These are phyloP conservation scores for Hyposoter dolosus DNA, from an alignment of 2,888 invertebrate species.

Conservation along the genomic window DNA sequence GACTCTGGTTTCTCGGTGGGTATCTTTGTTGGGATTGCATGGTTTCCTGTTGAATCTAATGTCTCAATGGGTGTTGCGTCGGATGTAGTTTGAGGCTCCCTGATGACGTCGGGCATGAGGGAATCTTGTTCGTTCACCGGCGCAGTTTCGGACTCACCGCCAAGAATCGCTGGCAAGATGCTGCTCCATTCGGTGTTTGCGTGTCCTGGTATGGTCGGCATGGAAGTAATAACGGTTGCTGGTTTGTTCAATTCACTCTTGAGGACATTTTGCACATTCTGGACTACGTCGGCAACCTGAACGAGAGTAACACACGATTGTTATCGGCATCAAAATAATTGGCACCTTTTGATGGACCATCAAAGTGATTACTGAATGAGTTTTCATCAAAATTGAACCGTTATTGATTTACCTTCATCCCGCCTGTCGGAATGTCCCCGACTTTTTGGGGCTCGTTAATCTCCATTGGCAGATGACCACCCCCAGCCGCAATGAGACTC, in stretches of 20 bases:
- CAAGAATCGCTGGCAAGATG: conserved; percentile 92
- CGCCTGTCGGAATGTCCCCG: conserved; percentile 74
- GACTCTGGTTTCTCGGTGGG: conserved; percentile 35
- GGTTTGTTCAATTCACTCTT: conserved; percentile 90
- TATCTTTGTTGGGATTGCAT: conserved; percentile 15
- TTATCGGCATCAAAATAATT: not conserved
- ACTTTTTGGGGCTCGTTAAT: conserved; percentile 78
- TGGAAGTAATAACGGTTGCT: conserved; percentile 75
- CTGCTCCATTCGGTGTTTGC: conserved; percentile 89
- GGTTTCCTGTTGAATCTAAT: conserved; percentile 43
- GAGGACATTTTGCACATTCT: conserved; percentile 93
- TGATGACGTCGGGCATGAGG: conserved; percentile 64
- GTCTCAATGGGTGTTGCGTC: conserved; percentile 61
- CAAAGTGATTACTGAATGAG: not conserved
- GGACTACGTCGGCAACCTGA: conserved; percentile 91
- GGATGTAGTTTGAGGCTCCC: conserved; percentile 59
- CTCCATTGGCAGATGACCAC: conserved; percentile 84
- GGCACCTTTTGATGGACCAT: not conserved
- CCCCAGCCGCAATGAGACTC: conserved; percentile 93
- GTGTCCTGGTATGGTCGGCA: conserved; percentile 82
- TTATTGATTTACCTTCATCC: conserved; percentile 76
- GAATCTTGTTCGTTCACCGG: conserved; percentile 85
- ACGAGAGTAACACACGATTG: conserved; percentile 13
- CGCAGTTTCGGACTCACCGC: conserved; percentile 88
- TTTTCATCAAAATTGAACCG: not conserved